These are phyloP conservation scores for Drosophila sucinea DNA, from an alignment of 1,140 invertebrate genomes.

Conservation along the genomic window DNA sequence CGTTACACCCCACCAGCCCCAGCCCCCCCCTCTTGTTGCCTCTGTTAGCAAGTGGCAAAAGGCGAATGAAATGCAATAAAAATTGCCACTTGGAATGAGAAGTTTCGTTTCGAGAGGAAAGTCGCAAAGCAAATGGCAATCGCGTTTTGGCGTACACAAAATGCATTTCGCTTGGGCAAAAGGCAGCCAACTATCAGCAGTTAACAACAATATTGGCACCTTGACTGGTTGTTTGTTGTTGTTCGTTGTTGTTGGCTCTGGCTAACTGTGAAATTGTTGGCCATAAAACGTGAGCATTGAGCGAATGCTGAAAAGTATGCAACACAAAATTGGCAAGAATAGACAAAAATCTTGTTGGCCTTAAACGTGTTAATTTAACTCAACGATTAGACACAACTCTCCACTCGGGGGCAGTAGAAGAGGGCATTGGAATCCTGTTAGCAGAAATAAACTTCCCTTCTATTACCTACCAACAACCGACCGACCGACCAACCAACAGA, in stretches of 20 bases:
- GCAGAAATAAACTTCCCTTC: slow-evolving; percentile 8
- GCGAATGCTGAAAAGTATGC: slow-evolving; percentile 54
- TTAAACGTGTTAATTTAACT: slow-evolving; percentile 79
- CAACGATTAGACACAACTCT: slow-evolving; percentile 65
- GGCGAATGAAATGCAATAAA: slow-evolving; percentile 72
- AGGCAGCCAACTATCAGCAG: slow-evolving; percentile 71
- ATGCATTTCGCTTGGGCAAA: slow-evolving; percentile 58
- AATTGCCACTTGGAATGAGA: slow-evolving; percentile 52
- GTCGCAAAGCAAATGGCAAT: slow-evolving; percentile 72
- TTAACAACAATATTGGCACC: slow-evolving; percentile 81
- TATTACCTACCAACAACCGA: not conserved
- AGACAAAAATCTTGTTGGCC: slow-evolving; percentile 66
- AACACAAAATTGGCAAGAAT: slow-evolving; percentile 24
- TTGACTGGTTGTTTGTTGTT: slow-evolving; percentile 37
- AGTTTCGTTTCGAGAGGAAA: slow-evolving; percentile 14
- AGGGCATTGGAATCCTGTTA: not conserved
- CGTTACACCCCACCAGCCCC: not conserved
- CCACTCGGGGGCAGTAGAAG: not conserved
- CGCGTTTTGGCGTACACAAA: slow-evolving; percentile 62
- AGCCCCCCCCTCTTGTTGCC: not conserved
- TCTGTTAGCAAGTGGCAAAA: slow-evolving; percentile 56
- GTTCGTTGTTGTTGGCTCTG: slow-evolving; percentile 40
- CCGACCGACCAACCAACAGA: not conserved
- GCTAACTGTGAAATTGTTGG: slow-evolving; percentile 77
- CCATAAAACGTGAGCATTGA: slow-evolving; percentile 73